Conservation (phyloP, 2,797 vertebrate genomes). For the Alauda arvensis region DNA sequence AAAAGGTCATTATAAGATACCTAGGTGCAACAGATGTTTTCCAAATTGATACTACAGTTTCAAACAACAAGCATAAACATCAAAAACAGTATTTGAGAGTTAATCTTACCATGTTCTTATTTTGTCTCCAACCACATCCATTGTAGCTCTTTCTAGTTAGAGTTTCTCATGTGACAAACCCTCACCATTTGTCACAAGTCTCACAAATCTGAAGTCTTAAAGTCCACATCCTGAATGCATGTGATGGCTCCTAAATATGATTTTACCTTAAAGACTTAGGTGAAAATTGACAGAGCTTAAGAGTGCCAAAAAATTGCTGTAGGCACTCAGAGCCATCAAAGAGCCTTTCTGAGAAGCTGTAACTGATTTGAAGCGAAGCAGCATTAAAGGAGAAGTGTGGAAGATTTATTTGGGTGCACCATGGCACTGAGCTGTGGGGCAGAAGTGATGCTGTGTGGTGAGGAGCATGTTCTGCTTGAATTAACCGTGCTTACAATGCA, state of each 20-base stretch:
- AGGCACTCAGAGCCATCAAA: background rate
- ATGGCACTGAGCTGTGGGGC: background rate
- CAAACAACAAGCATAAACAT: background rate
- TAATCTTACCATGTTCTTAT: background rate
- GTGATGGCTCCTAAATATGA: background rate
- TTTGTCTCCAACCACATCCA: background rate
- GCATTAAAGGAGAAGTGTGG: background rate
- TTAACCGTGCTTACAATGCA: background rate
- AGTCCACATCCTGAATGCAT: background rate
- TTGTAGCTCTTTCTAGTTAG: background rate
- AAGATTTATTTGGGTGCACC: background rate
- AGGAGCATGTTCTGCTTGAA: background rate
- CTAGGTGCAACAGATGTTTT: background rate
- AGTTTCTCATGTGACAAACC: background rate
- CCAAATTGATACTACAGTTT: background rate
- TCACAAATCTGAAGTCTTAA: background rate
- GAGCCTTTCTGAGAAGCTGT: background rate
- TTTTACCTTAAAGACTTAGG: background rate
- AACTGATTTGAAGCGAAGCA: background rate
- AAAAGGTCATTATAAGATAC: background rate
- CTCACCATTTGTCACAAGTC: background rate
- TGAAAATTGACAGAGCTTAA: conserved; percentile 5
- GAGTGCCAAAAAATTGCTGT: background rate
- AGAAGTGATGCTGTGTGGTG: background rate
- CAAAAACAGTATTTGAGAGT: background rate